Conservation (phyloP, 2,888 invertebrate species). For the Acrobasis consociella region DNA sequence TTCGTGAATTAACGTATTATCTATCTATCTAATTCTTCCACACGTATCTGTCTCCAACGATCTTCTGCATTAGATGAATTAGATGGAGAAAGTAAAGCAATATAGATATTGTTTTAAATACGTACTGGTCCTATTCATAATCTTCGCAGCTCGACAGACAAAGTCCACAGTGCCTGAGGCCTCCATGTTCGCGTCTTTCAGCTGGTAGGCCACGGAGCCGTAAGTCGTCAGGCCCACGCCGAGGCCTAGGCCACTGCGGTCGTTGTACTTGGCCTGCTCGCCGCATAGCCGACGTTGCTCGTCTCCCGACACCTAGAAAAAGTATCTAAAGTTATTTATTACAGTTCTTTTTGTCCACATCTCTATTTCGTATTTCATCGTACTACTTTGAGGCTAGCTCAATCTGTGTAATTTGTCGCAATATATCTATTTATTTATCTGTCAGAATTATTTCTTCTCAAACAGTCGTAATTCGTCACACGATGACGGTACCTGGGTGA, state of each 20-base stretch:
- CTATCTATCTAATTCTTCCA: too few relatives aligned
- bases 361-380: too few relatives aligned
- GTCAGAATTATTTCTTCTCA: too few relatives aligned
- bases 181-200: constrained; percentile 90
- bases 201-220: constrained; percentile 89
- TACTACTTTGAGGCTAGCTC: too few relatives aligned
- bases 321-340: not conserved
- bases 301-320: constrained; percentile 86
- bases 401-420: too few relatives aligned
- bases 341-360: too few relatives aligned
- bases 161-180: constrained; percentile 89
- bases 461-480: too few relatives aligned
- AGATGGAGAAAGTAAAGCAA: not conserved
- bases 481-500: too few relatives aligned
- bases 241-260: constrained; percentile 70
- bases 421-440: too few relatives aligned
- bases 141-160: constrained; percentile 86
- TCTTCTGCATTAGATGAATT: too few relatives aligned
- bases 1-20: too few relatives aligned
- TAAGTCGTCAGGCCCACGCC: constrained; percentile 85
- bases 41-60: too few relatives aligned
- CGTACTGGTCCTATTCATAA: constrained; percentile 88
- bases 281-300: constrained; percentile 87
- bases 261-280: constrained; percentile 83
- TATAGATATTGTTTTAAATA: constrained; percentile 31